Base-by-base conservation (phyloP, 2,888 invertebrate species). In the Tribolium freemani region DNA sequence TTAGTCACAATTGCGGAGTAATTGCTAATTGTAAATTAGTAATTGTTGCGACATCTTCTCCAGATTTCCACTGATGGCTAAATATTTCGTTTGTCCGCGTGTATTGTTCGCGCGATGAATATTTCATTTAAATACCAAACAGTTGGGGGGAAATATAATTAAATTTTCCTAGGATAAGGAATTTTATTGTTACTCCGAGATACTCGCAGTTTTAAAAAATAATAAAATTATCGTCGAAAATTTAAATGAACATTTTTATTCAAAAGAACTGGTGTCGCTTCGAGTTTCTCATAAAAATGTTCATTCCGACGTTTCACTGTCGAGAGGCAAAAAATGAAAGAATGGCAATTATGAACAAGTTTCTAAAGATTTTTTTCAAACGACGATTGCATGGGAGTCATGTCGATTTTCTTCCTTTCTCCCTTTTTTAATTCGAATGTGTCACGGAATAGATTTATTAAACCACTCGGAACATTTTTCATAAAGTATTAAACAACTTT, bases 21-120 rank as follows among this genome's bases (percentile, higher is more conserved):
- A 75, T 75, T 73, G 73, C 66, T 71, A 73, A 73, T 71, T 75
- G 73, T 73, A 75, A 73, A 58, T 75, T 70, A 61, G 67, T 71
- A 69, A 71, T 73, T 73, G 69, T 67, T 57, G 45, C 44, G 48
- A 53, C 54, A 61, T 54, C 69, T 8, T 61, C 45, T 16, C 16
- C 9, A 50, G 60, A 69, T 53, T 57, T 60, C 53, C 45, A 20
- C 20, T 20, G 50, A n/a, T 48, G 63, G 48, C 16, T 56, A 54
- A 57, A 51, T 51, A 21, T 16, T 9, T 13, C 10, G 16, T 48
- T 16, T 16, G 11, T 9, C 48, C 10, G 6, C 6, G 11, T 48
- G 8, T 13, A 48, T 16, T 48, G 48, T 10, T 16, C 9, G 11
- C 48, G 48, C 6, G n/a, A 48, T 26, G 26, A 26, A 26, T 26